Conservation (phyloP, 2,113 vertebrate species). For the Pelecanus crispus region DNA sequence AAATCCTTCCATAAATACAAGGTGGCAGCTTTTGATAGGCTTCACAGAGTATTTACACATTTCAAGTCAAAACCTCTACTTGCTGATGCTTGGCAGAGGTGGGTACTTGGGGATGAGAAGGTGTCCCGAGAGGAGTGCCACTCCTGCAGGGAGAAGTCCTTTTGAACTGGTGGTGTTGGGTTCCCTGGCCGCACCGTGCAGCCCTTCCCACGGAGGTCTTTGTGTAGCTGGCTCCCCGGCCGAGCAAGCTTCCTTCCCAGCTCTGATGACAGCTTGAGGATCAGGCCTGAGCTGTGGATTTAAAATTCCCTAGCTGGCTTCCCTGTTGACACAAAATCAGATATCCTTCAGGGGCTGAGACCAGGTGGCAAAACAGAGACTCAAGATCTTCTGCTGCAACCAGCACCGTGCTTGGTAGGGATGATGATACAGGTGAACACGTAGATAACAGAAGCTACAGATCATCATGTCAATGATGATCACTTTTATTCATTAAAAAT, state of each 20-base stretch:
- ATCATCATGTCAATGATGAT: not conserved
- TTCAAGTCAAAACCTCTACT: not conserved
- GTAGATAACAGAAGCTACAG: not conserved
- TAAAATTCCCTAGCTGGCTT: not conserved
- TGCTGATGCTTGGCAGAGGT: not conserved
- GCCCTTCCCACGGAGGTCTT: not conserved
- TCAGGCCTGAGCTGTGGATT: not conserved
- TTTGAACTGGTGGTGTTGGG: not conserved
- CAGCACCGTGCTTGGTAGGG: not conserved
- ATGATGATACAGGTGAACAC: not conserved
- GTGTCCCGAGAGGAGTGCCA: not conserved
- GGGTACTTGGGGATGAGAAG: not conserved
- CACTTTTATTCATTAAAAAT: not conserved
- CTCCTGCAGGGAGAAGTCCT: not conserved
- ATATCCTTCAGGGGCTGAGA: not conserved
- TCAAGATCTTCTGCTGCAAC: not conserved
- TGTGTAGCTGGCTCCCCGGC: no score
- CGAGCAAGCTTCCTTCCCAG: not conserved
- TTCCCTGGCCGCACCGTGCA: rapidly evolving
- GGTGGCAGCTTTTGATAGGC: not conserved
- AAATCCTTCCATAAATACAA: not conserved
- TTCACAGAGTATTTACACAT: not conserved
- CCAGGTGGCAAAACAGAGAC: not conserved
- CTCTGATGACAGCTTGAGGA: not conserved
- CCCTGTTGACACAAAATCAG: not conserved